Conservation (phyloP, 1,140 invertebrate genomes). For the Orussus abietinus region DNA sequence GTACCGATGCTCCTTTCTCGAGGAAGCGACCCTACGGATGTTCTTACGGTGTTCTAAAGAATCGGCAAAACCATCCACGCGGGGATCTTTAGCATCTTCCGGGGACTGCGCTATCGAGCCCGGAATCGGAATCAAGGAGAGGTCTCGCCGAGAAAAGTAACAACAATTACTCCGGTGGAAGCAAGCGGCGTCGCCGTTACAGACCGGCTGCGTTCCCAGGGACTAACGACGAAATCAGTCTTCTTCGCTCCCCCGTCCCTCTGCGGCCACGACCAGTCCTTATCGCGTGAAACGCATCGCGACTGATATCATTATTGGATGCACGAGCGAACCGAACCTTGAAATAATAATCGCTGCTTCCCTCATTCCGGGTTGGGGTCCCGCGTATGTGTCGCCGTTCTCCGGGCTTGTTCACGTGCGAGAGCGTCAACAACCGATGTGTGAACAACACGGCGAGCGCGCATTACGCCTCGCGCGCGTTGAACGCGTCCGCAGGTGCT, state of each 20-base stretch:
- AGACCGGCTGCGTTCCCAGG: too few relatives aligned
- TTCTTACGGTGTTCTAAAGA: too few relatives aligned
- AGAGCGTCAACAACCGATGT: slow-evolving; percentile 32
- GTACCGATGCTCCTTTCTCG: too few relatives aligned
- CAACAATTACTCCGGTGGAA: too few relatives aligned
- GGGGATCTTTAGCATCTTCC: too few relatives aligned
- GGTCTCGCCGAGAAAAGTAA: too few relatives aligned
- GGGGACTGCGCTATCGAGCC: too few relatives aligned
- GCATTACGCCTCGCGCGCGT: slow-evolving; percentile 19
- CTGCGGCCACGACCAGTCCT: slow-evolving; percentile 18
- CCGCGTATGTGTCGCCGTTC: slow-evolving; percentile 8
- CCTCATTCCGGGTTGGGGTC: slow-evolving; percentile 37
- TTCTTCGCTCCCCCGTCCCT: slow-evolving; percentile 1
- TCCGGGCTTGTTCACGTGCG: slow-evolving; percentile 25
- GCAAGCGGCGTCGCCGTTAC: too few relatives aligned
- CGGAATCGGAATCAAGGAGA: too few relatives aligned
- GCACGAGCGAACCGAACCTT: slow-evolving; percentile 37
- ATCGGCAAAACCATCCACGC: too few relatives aligned
- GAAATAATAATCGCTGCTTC: slow-evolving; percentile 40
- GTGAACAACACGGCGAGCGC: slow-evolving; percentile 20
- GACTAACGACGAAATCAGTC: too few relatives aligned
- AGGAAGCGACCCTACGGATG: too few relatives aligned
- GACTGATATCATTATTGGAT: slow-evolving; percentile 30
- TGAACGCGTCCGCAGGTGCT: slow-evolving; percentile 15
- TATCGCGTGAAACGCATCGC: slow-evolving; percentile 34